Evolutionary conservation across 2,888 invertebrate species (phyloP).

Genomic region (Lithophane leautieri): DNA sequence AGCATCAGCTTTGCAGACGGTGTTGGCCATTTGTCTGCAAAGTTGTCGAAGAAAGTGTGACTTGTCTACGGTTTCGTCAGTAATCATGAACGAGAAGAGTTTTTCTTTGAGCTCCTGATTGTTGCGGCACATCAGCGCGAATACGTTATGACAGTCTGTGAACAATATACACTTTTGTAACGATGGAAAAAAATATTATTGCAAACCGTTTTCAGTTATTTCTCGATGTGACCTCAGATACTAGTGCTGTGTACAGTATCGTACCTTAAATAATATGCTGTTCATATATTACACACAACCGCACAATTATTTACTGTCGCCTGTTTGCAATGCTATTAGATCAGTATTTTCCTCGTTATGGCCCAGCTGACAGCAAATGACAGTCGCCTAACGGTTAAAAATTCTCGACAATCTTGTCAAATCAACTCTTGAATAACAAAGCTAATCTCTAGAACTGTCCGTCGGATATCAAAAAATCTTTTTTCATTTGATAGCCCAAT

Average conservation of each 20-base stretch:
- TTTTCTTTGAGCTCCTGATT: slow-evolving; percentile 96
- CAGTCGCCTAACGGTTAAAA: neutral
- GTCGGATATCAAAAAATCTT: neutral
- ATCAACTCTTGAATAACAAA: neutral
- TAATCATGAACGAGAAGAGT: slow-evolving; percentile 96
- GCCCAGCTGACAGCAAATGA: neutral
- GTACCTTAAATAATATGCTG: neutral
- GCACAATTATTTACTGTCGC: neutral
- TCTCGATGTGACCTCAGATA: neutral
- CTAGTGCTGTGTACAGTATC: neutral
- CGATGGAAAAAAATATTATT: neutral
- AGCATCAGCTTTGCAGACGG: slow-evolving; percentile 97
- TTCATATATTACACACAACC: no score
- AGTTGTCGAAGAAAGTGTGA: slow-evolving; percentile 94
- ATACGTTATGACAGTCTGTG: slow-evolving; percentile 96
- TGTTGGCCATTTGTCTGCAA: slow-evolving; percentile 97
- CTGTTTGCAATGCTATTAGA: neutral
- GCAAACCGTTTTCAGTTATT: neutral
- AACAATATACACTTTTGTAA: slow-evolving; percentile 39
- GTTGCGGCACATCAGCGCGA: slow-evolving; percentile 96
- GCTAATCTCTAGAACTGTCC: neutral
- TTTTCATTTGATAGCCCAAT: neutral
- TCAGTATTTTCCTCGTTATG: neutral
- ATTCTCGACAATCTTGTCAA: neutral
- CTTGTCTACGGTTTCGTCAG: slow-evolving; percentile 96